phyloP scores from a whole-genome alignment of 2,797 vertebrate genomes.

The Hirundo rustica region DNA sequence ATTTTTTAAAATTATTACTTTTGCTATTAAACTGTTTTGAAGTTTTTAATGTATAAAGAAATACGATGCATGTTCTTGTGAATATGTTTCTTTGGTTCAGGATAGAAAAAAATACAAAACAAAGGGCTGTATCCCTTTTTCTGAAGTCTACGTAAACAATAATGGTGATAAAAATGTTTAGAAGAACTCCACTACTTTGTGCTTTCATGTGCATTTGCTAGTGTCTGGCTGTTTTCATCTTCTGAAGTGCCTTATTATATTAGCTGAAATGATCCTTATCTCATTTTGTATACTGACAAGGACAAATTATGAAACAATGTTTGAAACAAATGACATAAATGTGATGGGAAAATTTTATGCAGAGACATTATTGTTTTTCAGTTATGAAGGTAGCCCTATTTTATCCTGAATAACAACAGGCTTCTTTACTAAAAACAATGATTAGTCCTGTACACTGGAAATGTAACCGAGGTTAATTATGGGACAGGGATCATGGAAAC shows the following conservation, averaged over 20 bases:
- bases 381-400: neutral
- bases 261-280: neutral
- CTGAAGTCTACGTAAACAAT: neutral
- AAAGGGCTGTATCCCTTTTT: neutral
- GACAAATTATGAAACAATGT: conserved; percentile 33
- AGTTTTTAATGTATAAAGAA: neutral
- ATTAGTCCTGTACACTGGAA: neutral
- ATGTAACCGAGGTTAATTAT: conserved; percentile 23
- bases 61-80: neutral
- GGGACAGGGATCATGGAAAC: neutral
- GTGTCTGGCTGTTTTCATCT: neutral
- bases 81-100: neutral
- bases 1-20: fast-evolving
- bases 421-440: neutral
- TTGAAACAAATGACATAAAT: conserved; percentile 10
- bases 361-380: neutral
- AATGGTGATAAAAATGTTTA: neutral
- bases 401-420: neutral
- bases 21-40: neutral
- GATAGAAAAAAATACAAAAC: neutral
- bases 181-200: neutral
- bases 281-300: conserved; percentile 11
- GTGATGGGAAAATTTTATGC: neutral
- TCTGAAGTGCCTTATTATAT: neutral
- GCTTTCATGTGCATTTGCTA: neutral